These are phyloP conservation scores for Spheniscus humboldti DNA, from an alignment of 2,797 vertebrate species.

Conservation along the genomic window DNA sequence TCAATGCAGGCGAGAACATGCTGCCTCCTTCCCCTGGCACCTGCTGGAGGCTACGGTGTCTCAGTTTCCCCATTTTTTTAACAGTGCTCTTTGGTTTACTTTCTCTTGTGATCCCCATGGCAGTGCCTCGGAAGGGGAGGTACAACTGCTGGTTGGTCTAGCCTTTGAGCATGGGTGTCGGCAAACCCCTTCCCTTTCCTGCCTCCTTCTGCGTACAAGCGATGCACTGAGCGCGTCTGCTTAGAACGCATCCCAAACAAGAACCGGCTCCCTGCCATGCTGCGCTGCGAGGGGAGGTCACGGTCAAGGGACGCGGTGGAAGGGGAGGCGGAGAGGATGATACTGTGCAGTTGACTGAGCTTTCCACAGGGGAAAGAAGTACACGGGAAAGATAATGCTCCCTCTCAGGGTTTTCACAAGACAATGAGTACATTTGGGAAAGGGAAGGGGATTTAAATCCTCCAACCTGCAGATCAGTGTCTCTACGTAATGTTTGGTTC, in stretches of 20 bases:
- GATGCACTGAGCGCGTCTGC: accelerated
- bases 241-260: background rate
- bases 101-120: background rate
- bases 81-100: background rate
- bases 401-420: background rate
- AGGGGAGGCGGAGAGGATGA: background rate
- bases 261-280: accelerated
- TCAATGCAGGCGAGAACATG: background rate
- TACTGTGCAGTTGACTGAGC: background rate
- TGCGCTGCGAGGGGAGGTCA: accelerated
- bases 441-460: background rate
- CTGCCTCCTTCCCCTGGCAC: background rate
- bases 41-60: background rate
- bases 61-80: background rate
- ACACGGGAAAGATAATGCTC: background rate
- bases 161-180: background rate
- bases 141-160: background rate
- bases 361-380: background rate
- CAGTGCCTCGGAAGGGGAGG: background rate
- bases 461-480: background rate
- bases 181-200: background rate
- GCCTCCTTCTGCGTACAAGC: background rate
- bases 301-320: background rate
- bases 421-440: background rate
- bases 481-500: background rate